These are phyloP conservation scores for Pyrrhopygopsis socrates DNA, from an alignment of 2,888 invertebrate genomes.

Conservation along the genomic window DNA sequence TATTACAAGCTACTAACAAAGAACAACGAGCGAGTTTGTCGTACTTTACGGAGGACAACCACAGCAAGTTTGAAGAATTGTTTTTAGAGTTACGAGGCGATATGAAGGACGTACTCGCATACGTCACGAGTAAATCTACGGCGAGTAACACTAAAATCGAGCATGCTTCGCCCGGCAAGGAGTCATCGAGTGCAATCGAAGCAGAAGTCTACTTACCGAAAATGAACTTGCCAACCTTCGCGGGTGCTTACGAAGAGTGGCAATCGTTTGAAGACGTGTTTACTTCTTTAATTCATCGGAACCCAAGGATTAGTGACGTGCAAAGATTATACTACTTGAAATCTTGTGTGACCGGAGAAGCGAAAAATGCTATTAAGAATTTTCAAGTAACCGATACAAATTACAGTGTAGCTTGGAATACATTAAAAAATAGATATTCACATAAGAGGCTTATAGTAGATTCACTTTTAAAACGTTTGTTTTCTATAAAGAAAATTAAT, in stretches of 20 bases:
- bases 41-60: background rate
- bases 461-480: constrained; percentile 30
- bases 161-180: background rate
- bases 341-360: constrained; percentile 66
- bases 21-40: background rate
- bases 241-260: constrained; percentile 26
- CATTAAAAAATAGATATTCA: constrained; percentile 47
- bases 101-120: background rate
- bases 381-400: constrained; percentile 16
- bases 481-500: constrained; percentile 22
- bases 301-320: constrained; percentile 43
- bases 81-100: background rate
- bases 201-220: constrained; percentile 14
- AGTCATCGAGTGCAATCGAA: background rate
- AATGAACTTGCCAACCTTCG: constrained; percentile 21
- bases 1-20: background rate
- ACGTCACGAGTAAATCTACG: background rate
- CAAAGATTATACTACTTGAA: constrained; percentile 80
- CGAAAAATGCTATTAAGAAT: constrained; percentile 7
- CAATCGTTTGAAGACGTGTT: constrained; percentile 19
- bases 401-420: constrained; percentile 16
- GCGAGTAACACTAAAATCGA: background rate
- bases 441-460: constrained; percentile 51
- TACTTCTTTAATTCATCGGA: constrained; percentile 29
- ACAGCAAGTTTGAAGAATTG: background rate